Percentiles rank a stretch among this genome's conserved stretches.
Evolutionary conservation across 2,113 vertebrate species (phyloP).

Genomic region (Glaucomys volans): DNA sequence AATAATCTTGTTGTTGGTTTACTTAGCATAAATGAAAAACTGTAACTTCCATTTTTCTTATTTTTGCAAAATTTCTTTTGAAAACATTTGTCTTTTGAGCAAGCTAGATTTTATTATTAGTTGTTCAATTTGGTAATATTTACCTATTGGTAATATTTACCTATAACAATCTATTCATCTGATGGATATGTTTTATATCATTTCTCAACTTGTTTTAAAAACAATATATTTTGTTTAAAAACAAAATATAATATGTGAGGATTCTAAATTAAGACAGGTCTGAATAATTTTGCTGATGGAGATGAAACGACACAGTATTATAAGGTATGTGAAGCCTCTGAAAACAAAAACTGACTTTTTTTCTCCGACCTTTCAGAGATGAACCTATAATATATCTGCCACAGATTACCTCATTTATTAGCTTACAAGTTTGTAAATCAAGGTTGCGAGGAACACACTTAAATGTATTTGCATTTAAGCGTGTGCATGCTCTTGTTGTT

Average conservation of each 20-base stretch:
- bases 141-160: background rate
- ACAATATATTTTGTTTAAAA: background rate
- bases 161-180: background rate
- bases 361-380: background rate
- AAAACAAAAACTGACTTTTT: background rate
- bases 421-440: background rate
- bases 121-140: background rate
- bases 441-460: background rate
- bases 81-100: background rate
- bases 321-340: background rate
- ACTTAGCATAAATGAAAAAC: background rate
- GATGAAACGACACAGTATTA: background rate
- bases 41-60: background rate
- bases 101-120: background rate
- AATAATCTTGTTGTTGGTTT: background rate
- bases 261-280: background rate
- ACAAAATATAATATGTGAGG: background rate
- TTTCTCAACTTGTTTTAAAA: background rate
- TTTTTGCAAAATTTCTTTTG: conserved; percentile 14
- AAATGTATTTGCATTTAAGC: background rate
- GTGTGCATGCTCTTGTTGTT: background rate
- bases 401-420: background rate
- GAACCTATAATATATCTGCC: background rate
- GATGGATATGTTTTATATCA: background rate
- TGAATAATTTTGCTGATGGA: background rate